phyloP scores from a whole-genome alignment of 2,888 invertebrate species.

The Eupithecia subfuscata region DNA sequence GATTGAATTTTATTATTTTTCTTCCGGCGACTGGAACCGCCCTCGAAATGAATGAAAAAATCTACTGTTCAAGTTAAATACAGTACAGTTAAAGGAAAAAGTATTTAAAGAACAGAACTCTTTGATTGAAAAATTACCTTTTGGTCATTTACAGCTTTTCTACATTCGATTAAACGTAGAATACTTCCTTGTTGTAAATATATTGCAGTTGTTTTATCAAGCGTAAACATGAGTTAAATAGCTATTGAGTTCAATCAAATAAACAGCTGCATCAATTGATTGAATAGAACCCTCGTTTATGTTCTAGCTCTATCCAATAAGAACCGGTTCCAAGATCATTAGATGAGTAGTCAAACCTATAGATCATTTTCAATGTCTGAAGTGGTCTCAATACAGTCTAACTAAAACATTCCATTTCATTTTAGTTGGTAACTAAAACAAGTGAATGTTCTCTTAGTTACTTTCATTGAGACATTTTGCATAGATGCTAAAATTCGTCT shows the following conservation, averaged over 20 bases:
- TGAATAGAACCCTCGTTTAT: neutral
- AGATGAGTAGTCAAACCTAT: neutral
- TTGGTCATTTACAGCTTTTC: neutral
- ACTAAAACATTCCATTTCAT: neutral
- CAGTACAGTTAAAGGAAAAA: too few species aligned
- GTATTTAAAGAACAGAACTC: too few species aligned
- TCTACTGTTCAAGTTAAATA: too few species aligned
- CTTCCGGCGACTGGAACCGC: too few species aligned
- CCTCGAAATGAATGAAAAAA: too few species aligned
- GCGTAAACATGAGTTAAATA: constrained; percentile 42
- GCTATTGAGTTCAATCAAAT: constrained; percentile 50
- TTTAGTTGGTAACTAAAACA: neutral
- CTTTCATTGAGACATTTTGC: neutral
- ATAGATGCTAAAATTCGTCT: neutral
- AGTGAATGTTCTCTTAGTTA: neutral
- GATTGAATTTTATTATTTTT: too few species aligned
- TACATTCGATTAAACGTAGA: neutral
- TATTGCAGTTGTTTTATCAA: neutral
- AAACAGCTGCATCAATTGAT: constrained; percentile 18
- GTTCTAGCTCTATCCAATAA: neutral
- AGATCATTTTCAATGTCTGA: neutral
- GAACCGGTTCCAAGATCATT: neutral
- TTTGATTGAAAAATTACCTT: too few species aligned
- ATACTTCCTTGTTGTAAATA: neutral
- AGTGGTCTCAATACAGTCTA: neutral